Evolutionary conservation across 2,888 invertebrate species (phyloP).

Genomic region (Diaprepes abbreviatus): DNA sequence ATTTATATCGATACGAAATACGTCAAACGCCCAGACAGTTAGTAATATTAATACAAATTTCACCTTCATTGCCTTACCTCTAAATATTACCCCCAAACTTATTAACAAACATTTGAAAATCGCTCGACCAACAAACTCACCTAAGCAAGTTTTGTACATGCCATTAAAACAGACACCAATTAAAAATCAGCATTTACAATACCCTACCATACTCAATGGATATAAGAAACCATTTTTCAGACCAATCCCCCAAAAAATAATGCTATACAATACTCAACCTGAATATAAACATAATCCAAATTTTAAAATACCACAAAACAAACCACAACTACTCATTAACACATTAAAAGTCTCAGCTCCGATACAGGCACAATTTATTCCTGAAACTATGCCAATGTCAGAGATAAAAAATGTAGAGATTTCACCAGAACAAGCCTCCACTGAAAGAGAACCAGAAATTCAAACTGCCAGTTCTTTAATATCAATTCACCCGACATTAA

Average conservation of each 20-base stretch:
- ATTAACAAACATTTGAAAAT: background rate
- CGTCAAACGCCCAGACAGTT: background rate
- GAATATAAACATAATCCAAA: background rate
- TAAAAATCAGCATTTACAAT: background rate
- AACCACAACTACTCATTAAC: background rate
- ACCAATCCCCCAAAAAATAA: conserved; percentile 3
- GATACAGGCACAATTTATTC: background rate
- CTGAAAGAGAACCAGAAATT: conserved; percentile 59
- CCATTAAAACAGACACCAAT: conserved; percentile 6
- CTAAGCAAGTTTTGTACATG: background rate
- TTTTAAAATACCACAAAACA: conserved; percentile 1
- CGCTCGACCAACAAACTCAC: background rate
- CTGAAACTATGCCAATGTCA: conserved; percentile 35
- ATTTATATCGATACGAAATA: background rate
- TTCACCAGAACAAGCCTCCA: conserved; percentile 62
- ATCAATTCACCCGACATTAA: conserved; percentile 6
- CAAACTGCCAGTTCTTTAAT: conserved; percentile 52
- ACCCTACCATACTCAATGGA: background rate
- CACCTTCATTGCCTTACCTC: background rate
- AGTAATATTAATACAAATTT: background rate
- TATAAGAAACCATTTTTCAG: conserved; percentile 13
- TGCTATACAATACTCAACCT: conserved; percentile 1
- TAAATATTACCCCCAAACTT: background rate
- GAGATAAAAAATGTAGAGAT: conserved; percentile 59
- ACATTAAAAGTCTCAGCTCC: conserved; percentile 3